Percentiles rank a stretch among this genome's conserved stretches.
Evolutionary conservation across 2,797 vertebrate genomes (phyloP).

Genomic region (Centropyge bicolor): DNA sequence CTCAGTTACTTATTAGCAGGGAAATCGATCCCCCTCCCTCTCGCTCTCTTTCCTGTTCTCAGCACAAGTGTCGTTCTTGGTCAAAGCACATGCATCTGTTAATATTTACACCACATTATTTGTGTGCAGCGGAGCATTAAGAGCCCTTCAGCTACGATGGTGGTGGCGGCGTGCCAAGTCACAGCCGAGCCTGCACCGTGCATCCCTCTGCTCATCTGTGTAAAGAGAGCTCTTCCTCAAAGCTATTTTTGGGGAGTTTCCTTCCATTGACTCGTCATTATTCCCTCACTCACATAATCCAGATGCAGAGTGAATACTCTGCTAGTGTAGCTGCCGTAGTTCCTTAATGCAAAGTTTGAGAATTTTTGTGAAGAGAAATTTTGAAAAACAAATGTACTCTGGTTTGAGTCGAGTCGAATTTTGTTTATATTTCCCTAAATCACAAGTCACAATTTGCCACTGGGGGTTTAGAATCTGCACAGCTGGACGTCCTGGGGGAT

Average conservation of each 20-base stretch:
- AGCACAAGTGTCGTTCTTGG: conserved; percentile 20
- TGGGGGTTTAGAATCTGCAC: too few species aligned
- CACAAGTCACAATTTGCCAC: too few species aligned
- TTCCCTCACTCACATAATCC: background rate
- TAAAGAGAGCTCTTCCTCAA: conserved; percentile 65
- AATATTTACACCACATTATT: conserved; percentile 52
- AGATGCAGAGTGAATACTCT: conserved; percentile 10
- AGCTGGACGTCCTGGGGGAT: too few species aligned
- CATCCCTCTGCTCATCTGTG: conserved; percentile 35
- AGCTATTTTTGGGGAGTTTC: conserved; percentile 68
- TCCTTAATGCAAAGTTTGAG: background rate
- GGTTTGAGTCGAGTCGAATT: background rate
- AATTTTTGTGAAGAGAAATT: background rate
- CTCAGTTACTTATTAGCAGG: conserved; percentile 73
- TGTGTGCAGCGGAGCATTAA: conserved; percentile 42
- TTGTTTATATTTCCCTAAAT: too few species aligned
- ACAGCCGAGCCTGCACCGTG: background rate
- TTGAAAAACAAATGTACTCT: background rate
- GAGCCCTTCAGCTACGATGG: conserved; percentile 29
- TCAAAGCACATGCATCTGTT: conserved; percentile 43
- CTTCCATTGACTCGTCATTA: conserved; percentile 30
- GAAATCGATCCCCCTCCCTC: conserved; percentile 43
- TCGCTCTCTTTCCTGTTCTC: background rate
- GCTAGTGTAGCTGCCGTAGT: background rate
- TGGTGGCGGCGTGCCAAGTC: conserved; percentile 14